phyloP scores from a whole-genome alignment of 1,140 invertebrate species.

The Tetramorium alpestre region DNA sequence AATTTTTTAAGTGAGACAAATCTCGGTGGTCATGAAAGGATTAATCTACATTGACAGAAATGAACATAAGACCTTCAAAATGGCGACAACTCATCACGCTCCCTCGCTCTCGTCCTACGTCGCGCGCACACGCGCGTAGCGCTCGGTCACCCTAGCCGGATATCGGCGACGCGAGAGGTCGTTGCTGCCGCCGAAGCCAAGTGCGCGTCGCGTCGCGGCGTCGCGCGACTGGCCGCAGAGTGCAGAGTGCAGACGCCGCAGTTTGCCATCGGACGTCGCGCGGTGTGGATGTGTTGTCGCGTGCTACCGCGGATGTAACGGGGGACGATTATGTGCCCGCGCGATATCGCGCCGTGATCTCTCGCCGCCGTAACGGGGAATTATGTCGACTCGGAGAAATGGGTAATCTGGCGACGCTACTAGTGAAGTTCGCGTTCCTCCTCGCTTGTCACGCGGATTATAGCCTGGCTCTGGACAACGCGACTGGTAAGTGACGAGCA shows the following conservation, averaged over 20 bases:
- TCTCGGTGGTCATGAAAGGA: no score
- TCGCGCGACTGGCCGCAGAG: background rate
- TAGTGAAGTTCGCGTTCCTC: conserved; percentile 78
- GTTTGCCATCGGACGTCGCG: conserved; percentile 73
- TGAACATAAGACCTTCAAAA: no score
- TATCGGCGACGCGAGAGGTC: background rate
- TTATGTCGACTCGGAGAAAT: conserved; percentile 82
- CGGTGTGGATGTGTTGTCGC: conserved; percentile 45
- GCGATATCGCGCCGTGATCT: conserved; percentile 62
- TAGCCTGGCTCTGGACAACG: conserved; percentile 76
- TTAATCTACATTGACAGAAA: no score
- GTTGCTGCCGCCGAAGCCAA: no score
- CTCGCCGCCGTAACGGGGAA: conserved; percentile 72
- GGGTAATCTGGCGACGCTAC: conserved; percentile 81
- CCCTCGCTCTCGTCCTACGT: no score
- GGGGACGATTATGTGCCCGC: conserved; percentile 59
- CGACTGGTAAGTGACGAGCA: conserved; percentile 73
- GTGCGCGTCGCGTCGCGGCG: background rate
- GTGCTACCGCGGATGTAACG: conserved; percentile 51
- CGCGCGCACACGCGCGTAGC: no score
- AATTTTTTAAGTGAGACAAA: no score
- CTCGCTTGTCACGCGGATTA: conserved; percentile 82
- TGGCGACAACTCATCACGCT: no score
- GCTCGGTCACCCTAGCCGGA: no score
- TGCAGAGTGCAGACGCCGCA: conserved; percentile 49